Base-by-base conservation (phyloP, 2,797 vertebrate species). In the Benthosema pterotum region DNA sequence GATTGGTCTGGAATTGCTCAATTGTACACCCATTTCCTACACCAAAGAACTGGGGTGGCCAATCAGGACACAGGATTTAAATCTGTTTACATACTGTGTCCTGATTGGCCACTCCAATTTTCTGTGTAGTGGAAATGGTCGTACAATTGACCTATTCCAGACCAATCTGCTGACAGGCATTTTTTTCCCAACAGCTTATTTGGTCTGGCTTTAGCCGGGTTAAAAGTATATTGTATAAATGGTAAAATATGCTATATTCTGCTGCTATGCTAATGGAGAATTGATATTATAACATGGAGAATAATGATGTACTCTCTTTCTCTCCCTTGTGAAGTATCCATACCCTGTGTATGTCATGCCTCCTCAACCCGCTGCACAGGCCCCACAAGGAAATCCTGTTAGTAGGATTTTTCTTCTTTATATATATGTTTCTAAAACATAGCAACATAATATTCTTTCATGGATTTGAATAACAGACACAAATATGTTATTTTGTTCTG, bases 311-410 rank as follows among this genome's bases (percentile, higher is more conserved):
- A 19, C 15, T 64, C 8, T 60, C 5, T 64, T 6, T 60, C 5
- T 46, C n/a, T 51, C 13, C 0, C 8, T 63, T 7, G 42, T 6
- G 51, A 49, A 91, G 89, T 70, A 87, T 64, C 67, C 59, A 46
- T 7, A 79, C 63, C 77, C 85, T 59, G 64, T 78, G 15, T 82
- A 66, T 56, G 67, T 74, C 0, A 3, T 80, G 6, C n/a, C 63
- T 42, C 25, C 17, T 4, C 16, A 88, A 89, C 42, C 14, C 78
- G 32, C 86, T 71, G 42, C 62, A 67, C 11, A 25, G 22, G 62
- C 58, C 45, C 78, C 77, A 62, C 75, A 59, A 60, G 54, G 67
- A 64, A 88, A 86, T 54, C 42, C 62, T 65, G 90, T 88, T 17
- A 72, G 82, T 78, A 43, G 19, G 32, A 8, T 11, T 56, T 48